These are phyloP conservation scores for Tympanoctomys barrerae DNA, from an alignment of 2,797 vertebrate species.

Conservation along the genomic window DNA sequence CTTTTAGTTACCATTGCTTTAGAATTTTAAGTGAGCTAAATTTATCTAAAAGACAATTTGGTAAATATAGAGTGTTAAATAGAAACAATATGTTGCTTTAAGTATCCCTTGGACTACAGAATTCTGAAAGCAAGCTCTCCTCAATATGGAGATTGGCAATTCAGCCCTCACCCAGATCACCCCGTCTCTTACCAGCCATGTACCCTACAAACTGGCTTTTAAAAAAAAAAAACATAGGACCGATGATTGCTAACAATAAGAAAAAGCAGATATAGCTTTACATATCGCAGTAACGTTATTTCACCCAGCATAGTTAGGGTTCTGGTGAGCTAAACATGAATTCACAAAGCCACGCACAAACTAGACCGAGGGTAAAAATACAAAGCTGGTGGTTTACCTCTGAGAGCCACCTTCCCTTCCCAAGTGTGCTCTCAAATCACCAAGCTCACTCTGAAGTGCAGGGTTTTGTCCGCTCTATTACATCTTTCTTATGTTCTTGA, in stretches of 20 bases:
- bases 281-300: background rate
- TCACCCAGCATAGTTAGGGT: background rate
- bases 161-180: background rate
- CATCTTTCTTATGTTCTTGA: background rate
- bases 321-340: background rate
- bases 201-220: background rate
- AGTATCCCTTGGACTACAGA: background rate
- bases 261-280: background rate
- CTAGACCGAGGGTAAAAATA: background rate
- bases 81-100: background rate
- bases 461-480: background rate
- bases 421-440: background rate
- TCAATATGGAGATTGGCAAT: too few species aligned
- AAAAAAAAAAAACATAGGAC: too few species aligned
- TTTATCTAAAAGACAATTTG: slow-evolving; percentile 18
- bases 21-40: slow-evolving; percentile 22
- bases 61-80: background rate
- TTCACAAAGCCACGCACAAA: background rate
- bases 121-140: background rate
- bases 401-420: background rate
- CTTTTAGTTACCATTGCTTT: background rate
- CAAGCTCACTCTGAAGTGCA: background rate
- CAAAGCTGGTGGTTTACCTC: background rate
- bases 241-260: background rate
- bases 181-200: background rate